These are phyloP conservation scores for Eira barbara DNA, from an alignment of 2,113 vertebrate species.

Conservation along the genomic window DNA sequence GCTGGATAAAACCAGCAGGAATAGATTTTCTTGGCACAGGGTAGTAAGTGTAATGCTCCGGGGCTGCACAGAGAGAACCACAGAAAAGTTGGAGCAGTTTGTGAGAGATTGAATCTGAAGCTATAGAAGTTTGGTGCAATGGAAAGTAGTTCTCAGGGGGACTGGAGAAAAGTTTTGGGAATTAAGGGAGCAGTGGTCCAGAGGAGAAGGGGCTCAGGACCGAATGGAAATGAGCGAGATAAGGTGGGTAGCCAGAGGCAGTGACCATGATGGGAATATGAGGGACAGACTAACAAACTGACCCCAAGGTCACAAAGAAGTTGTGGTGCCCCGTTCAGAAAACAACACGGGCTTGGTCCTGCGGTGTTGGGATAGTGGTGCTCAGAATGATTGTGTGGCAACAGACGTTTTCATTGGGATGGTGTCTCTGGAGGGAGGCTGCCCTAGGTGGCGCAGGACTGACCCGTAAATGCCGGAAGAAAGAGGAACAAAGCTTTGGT, in stretches of 20 bases:
- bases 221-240: neutral
- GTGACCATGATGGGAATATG: neutral
- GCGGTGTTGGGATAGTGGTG: fast-evolving
- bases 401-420: neutral
- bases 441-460: neutral
- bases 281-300: neutral
- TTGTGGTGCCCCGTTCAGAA: neutral
- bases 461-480: fast-evolving
- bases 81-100: neutral
- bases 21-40: neutral
- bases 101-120: neutral
- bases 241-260: neutral
- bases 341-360: neutral
- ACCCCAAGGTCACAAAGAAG: neutral
- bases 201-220: neutral
- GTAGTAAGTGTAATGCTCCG: neutral
- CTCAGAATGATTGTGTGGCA: neutral
- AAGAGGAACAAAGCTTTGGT: neutral
- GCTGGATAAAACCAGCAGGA: neutral
- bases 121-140: neutral
- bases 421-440: neutral
- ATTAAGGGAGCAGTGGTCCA: neutral
- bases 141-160: neutral
- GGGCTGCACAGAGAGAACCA: neutral
- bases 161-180: neutral